Conservation (phyloP, 2,888 invertebrate species). For the Leistus spinibarbis region DNA sequence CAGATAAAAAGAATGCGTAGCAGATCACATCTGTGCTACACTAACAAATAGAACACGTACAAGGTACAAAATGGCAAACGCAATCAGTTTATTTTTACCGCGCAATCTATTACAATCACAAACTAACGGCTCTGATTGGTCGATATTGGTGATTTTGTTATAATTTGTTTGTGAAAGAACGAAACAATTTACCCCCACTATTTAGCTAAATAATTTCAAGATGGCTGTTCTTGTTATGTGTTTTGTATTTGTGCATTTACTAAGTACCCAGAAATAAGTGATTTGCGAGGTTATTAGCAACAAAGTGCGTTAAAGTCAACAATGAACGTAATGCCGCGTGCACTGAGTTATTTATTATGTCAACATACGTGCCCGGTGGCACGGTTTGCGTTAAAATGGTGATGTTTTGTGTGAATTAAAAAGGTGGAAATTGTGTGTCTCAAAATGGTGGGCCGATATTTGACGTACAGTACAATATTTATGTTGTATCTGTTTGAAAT, state of each 20-base stretch:
- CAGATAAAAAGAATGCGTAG: not conserved
- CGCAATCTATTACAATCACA: not conserved
- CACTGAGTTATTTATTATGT: not conserved
- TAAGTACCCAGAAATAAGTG: not conserved
- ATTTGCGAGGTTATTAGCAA: not conserved
- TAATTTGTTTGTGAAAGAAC: not conserved
- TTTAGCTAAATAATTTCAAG: not conserved
- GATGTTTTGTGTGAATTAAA: not conserved
- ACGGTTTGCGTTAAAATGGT: not conserved
- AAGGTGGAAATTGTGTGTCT: slow-evolving; percentile 40
- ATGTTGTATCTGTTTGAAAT: slow-evolving; percentile 47
- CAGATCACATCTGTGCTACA: not conserved
- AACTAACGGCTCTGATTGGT: not conserved
- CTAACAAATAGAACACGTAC: too few relatives aligned
- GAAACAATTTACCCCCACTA: not conserved
- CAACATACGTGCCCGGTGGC: not conserved
- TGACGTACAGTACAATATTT: slow-evolving; percentile 47
- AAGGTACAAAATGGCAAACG: too few relatives aligned
- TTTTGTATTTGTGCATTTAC: not conserved
- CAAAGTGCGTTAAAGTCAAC: not conserved
- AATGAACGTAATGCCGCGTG: not conserved
- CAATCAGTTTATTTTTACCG: not conserved
- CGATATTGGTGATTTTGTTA: not conserved
- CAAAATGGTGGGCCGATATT: slow-evolving; percentile 60
- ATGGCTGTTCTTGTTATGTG: not conserved